Percentiles rank a stretch among this genome's conserved stretches.
Conservation (phyloP, 1,140 invertebrate genomes). For the Drosophila baimaii region DNA sequence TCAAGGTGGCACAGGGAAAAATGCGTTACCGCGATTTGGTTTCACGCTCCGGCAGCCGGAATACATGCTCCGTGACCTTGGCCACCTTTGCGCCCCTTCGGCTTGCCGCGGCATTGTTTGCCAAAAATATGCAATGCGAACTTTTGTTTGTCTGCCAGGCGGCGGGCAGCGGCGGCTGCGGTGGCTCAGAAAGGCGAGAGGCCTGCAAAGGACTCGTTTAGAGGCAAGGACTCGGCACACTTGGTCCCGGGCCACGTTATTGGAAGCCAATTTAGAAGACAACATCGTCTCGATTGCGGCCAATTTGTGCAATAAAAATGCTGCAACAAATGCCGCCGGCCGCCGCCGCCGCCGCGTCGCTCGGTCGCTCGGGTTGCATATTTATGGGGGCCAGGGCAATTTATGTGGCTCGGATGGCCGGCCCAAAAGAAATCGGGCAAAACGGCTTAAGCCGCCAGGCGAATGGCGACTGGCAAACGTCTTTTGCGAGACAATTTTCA, state of each 20-base stretch:
- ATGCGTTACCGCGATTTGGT: conserved; percentile 33
- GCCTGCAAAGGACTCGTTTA: conserved; percentile 3
- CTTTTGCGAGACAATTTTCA: conserved; percentile 45
- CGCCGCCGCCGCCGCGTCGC: conserved; percentile 8
- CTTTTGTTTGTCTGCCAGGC: conserved; percentile 40
- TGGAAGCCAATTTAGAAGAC: conserved; percentile 68
- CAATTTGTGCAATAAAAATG: conserved; percentile 70
- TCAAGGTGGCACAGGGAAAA: conserved; percentile 20
- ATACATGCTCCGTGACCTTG: conserved; percentile 34
- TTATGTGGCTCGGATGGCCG: conserved; percentile 59
- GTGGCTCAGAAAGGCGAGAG: too few relatives aligned
- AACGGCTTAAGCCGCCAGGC: conserved; percentile 30
- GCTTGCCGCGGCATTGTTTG: conserved; percentile 29
- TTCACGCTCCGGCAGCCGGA: conserved; percentile 23
- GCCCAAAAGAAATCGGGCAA: not conserved
- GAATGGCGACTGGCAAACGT: conserved; percentile 45
- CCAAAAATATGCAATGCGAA: conserved; percentile 35
- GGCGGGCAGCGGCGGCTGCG: too few relatives aligned
- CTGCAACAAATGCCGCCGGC: conserved; percentile 27
- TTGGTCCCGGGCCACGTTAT: conserved; percentile 36
- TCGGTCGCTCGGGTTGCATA: conserved; percentile 62
- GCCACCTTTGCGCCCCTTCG: conserved; percentile 19
- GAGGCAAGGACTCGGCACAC: not conserved
- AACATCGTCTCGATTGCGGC: conserved; percentile 34
- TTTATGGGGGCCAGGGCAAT: conserved; percentile 64